Base-by-base conservation (phyloP, 2,797 vertebrate species). In the Semaprochilodus insignis region DNA sequence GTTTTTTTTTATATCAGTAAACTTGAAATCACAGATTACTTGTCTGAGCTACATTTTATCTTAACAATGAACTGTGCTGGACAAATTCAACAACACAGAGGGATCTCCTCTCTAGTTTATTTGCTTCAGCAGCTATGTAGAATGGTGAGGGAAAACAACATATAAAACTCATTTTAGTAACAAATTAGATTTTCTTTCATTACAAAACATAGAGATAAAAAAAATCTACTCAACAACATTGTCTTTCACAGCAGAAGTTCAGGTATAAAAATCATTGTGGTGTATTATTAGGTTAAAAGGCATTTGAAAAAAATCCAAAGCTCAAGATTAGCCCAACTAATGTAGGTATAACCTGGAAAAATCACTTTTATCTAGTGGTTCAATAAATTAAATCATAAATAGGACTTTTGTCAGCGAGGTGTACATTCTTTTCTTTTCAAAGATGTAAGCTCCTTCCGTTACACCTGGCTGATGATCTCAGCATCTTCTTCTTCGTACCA, bases 381-480 rank as follows among this genome's bases (percentile, higher is more conserved):
- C 74, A 93, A 93, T 93, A 93, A 93, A 91, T 92, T 85, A 91
- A 91, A 78, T 87, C 40, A 92, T 91, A 92, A 90, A 92, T 88
- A 93, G 59, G 86, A 86, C 81, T 85, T 71, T 85, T 36, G 69
- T 70, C 65, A 31, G 67, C 81, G 40, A 67, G 14, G 14, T 80
- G 63, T 78, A 80, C 63, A 3, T 48, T 21, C 6, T 54, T 52
- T 86, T 66, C 21, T 78, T 83, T 17, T 1, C 36, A 63, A 27
- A 74, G 34, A 16, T 31, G n/a, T 10, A 25, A 44, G 74, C 60
- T 77, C 11, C 75, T 62, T 4, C 81, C 34, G 80, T 92, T 87
- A 97, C 80, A 97, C 93, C 86, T 97, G 95, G 90, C 96, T 97
- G 80, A 95, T 87, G 84, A 94, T 95, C 89, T 96, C 95, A 67